Percentiles rank a stretch among this genome's conserved stretches.
These are phyloP conservation scores for Hemicordylus capensis DNA, from an alignment of 2,113 vertebrate genomes.

Conservation along the genomic window DNA sequence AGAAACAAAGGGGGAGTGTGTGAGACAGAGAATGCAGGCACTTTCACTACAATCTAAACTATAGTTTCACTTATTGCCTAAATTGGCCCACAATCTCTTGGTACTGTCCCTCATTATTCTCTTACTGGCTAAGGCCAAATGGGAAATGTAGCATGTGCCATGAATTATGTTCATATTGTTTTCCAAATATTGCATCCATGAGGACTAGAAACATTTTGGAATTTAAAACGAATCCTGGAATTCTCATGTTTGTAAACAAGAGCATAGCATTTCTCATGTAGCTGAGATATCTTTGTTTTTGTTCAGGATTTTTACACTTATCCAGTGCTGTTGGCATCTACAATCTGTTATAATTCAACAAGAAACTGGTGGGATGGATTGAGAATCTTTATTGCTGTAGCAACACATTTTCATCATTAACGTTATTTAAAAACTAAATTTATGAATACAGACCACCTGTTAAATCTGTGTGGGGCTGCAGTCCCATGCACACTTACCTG, in stretches of 20 bases:
- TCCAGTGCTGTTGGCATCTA: neutral
- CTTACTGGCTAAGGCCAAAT: accelerated
- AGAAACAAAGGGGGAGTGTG: too few relatives aligned
- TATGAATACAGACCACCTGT: too few relatives aligned
- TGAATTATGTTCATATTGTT: neutral
- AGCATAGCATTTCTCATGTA: neutral
- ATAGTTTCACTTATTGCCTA: too few relatives aligned
- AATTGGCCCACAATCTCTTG: too few relatives aligned
- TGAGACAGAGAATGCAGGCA: too few relatives aligned
- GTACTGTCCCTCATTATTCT: too few relatives aligned
- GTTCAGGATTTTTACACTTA: accelerated
- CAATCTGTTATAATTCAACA: neutral
- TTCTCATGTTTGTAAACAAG: too few relatives aligned
- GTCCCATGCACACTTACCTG: too few relatives aligned
- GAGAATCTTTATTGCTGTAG: neutral
- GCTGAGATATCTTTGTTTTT: neutral
- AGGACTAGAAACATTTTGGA: neutral
- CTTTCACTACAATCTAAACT: too few relatives aligned
- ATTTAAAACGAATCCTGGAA: neutral
- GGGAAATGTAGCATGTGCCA: neutral
- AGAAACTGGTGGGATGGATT: neutral
- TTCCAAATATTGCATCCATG: neutral
- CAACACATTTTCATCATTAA: neutral
- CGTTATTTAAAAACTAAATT: too few relatives aligned
- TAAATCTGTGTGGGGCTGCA: too few relatives aligned